phyloP scores from a whole-genome alignment of 2,113 vertebrate genomes.

The Chloebia gouldiae region DNA sequence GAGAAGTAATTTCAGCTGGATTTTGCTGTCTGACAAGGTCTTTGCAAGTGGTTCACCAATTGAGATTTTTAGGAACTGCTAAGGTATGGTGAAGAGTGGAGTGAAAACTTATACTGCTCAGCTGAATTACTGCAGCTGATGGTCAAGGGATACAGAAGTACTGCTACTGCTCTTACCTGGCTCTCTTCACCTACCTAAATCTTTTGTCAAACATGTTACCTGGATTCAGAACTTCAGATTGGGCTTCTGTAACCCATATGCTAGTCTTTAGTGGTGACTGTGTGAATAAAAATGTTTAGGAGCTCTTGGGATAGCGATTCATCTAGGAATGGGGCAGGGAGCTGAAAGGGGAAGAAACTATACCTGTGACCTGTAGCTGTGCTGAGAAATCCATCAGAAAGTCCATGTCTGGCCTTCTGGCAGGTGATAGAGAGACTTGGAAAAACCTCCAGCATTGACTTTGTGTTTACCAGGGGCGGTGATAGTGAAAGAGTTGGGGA shows the following conservation, averaged over 20 bases:
- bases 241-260: not conserved
- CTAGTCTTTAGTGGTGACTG: not conserved
- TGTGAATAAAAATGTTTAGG: not conserved
- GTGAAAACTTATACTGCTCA: not conserved
- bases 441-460: rapidly evolving
- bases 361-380: not conserved
- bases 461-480: not conserved
- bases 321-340: not conserved
- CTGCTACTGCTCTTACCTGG: not conserved
- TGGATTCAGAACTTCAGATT: not conserved
- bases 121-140: not conserved
- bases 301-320: rapidly evolving
- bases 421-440: rapidly evolving
- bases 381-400: not conserved
- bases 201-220: not conserved
- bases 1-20: not conserved
- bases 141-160: not conserved
- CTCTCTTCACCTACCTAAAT: not conserved
- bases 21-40: not conserved
- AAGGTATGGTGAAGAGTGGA: not conserved
- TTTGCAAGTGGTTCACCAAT: not conserved
- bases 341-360: not conserved
- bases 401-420: not conserved
- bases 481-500: rapidly evolving
- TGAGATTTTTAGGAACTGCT: not conserved